These are phyloP conservation scores for Lepilemur septentrionalis DNA, from an alignment of 2,797 vertebrate genomes.

Conservation along the genomic window DNA sequence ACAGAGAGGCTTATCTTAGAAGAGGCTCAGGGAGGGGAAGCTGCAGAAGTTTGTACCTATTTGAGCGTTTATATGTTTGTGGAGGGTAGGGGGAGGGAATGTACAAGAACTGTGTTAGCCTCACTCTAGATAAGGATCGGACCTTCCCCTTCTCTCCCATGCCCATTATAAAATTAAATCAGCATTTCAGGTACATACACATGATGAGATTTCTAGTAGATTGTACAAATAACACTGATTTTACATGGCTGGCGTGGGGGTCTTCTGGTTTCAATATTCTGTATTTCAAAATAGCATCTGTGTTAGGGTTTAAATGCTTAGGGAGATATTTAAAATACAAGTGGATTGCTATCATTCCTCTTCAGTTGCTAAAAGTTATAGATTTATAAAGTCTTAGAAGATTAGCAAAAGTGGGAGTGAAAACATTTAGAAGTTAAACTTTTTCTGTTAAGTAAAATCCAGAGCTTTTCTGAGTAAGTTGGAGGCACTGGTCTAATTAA, in stretches of 20 bases:
- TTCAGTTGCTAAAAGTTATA: neutral
- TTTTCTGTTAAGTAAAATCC: slow-evolving; percentile 33
- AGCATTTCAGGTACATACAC: neutral
- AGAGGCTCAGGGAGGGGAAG: neutral
- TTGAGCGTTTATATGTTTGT: neutral
- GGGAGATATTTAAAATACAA: neutral
- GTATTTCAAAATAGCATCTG: neutral
- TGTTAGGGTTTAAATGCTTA: slow-evolving; percentile 13
- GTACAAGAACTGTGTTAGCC: neutral
- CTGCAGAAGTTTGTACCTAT: neutral
- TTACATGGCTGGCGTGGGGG: neutral
- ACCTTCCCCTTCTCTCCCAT: neutral
- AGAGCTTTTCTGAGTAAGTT: slow-evolving; percentile 6
- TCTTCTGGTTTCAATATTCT: neutral
- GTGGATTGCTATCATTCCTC: neutral
- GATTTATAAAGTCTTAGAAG: neutral
- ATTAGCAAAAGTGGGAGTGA: neutral
- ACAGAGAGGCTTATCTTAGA: neutral
- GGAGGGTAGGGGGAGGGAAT: neutral
- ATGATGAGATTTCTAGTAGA: neutral
- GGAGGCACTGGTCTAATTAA: slow-evolving; percentile 59
- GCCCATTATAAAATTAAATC: neutral
- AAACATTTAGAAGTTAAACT: slow-evolving; percentile 42
- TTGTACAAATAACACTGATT: neutral
- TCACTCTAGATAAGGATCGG: neutral